A percentile compares a stretch with the other conserved stretches of the same genome.
Conservation (phyloP, 2,797 vertebrate genomes). For the Eupleurogrammus muticus region DNA sequence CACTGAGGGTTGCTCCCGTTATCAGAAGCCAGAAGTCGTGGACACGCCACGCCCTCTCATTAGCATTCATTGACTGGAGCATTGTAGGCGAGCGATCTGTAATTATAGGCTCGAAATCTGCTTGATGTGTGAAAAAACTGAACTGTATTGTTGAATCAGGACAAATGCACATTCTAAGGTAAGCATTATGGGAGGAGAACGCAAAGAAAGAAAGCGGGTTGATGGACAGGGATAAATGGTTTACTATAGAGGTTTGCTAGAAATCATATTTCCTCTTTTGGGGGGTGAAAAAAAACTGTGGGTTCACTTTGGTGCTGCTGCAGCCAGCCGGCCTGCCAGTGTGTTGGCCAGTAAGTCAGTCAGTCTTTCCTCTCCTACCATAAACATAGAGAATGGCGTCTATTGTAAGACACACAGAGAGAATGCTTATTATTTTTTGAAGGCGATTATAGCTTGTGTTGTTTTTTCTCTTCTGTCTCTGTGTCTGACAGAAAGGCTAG, state of each 20-base stretch:
- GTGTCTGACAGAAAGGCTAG: constrained; percentile 43
- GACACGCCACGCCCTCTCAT: constrained; percentile 50
- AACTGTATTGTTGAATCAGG: constrained; percentile 50
- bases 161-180: constrained; percentile 26
- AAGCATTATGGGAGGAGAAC: constrained; percentile 22
- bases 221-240: constrained; percentile 19
- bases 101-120: constrained; percentile 55
- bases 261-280: constrained; percentile 37
- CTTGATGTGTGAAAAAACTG: constrained; percentile 57
- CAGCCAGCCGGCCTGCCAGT: constrained; percentile 39
- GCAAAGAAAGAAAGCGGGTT: neutral
- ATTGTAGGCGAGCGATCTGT: constrained; percentile 55
- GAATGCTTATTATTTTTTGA: constrained; percentile 73
- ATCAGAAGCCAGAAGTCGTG: constrained; percentile 40
- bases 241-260: constrained; percentile 36
- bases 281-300: constrained; percentile 19
- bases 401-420: constrained; percentile 62
- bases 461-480: constrained; percentile 50
- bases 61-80: constrained; percentile 62
- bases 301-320: constrained; percentile 42
- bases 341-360: constrained; percentile 39
- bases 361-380: constrained; percentile 51
- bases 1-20: constrained; percentile 39
- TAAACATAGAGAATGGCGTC: constrained; percentile 66
- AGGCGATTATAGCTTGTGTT: constrained; percentile 71